phyloP scores from a whole-genome alignment of 2,113 vertebrate genomes.

The Pampusana beccarii region DNA sequence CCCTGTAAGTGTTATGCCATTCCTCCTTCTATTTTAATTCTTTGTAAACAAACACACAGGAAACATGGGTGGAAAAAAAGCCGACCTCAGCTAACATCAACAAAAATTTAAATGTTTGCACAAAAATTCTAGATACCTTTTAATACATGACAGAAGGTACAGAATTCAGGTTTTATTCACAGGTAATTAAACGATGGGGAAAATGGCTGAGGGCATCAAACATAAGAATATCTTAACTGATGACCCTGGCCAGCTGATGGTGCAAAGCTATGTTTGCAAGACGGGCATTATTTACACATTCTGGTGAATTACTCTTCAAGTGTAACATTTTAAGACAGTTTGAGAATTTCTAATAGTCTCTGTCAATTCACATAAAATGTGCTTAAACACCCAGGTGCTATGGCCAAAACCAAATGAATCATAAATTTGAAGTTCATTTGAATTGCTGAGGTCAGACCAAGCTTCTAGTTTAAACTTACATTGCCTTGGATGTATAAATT shows the following conservation, averaged over 20 bases:
- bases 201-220: background rate
- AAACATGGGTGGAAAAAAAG: background rate
- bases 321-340: background rate
- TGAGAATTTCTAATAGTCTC: background rate
- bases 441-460: constrained; percentile 3
- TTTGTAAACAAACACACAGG: background rate
- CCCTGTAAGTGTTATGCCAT: background rate
- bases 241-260: background rate
- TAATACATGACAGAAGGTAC: background rate
- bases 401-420: background rate
- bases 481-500: background rate
- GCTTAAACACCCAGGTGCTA: background rate
- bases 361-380: background rate
- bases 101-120: background rate
- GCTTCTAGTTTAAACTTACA: background rate
- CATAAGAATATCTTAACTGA: background rate
- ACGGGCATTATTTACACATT: constrained; percentile 27
- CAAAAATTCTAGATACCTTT: background rate
- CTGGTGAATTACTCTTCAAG: background rate
- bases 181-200: background rate
- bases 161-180: background rate
- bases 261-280: background rate
- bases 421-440: background rate
- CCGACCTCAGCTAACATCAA: background rate
- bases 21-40: background rate